Base-by-base conservation (phyloP, 1,140 invertebrate species). In the Stenopsyche tienmushanensis region DNA sequence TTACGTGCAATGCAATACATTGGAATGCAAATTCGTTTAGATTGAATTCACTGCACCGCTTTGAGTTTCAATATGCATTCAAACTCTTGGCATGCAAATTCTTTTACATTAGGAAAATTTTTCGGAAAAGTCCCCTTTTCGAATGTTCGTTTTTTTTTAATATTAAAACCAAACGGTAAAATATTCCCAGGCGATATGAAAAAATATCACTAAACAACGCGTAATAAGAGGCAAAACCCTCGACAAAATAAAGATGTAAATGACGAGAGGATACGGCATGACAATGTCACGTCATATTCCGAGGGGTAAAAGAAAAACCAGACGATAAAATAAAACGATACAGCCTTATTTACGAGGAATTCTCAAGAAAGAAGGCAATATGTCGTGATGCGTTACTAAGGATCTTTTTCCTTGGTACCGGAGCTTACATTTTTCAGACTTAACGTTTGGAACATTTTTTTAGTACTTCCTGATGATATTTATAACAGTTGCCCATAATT, bases 231-330 rank as follows among this genome's bases (percentile, higher is more conserved):
- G 54, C 54, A 29, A 34, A 57, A 42, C 54, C 54, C 54, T 42
- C 24, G 54, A 57, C 54, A 42, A 42, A 57, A 57, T 57, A 57
- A 57, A 57, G 54, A 57, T 57, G 54, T 57, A 57, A 57, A 57
- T 57, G 54, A 57, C 54, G 54, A 57, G 21, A 57, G 54, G 54
- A 57, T 57, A 57, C 34, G 39, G 54, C 41, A 57, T 13, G 54
- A 42, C 54, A 39, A 54, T 34, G 39, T 54, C 54, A 57, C 39
- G 34, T 57, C 54, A 57, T 42, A 42, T 42, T 41, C 54, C 54
- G 29, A 34, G 29, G 54, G 54, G 29, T 21, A 42, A 57, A 21
- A 42, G 20, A 57, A 57, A 57, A 57, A 57, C 53, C 54, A 57
- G 54, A 57, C 54, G 54, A 57, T 42, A 42, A 20, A 57, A 57